Percentiles rank a stretch among this genome's conserved stretches.
phyloP scores from a whole-genome alignment of 2,797 vertebrate species.

The Carduelis carduelis region DNA sequence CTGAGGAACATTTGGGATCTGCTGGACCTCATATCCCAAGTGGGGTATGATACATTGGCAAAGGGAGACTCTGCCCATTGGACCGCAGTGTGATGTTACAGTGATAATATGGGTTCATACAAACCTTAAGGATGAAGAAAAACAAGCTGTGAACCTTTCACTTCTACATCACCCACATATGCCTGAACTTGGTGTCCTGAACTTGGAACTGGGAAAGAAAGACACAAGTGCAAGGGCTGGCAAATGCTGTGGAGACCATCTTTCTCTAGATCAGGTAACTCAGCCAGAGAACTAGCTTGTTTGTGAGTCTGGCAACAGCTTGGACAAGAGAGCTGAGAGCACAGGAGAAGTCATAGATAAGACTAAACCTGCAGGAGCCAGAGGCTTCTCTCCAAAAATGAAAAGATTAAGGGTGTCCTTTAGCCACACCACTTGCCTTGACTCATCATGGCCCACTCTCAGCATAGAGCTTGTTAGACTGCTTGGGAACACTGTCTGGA shows the following conservation, averaged over 20 bases:
- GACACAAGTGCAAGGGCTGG: not conserved
- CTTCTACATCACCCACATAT: not conserved
- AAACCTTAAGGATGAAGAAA: not conserved
- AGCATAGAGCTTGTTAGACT: constrained; percentile 28
- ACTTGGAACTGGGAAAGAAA: not conserved
- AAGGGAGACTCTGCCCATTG: not conserved
- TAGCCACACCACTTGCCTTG: not conserved
- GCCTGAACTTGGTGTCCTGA: not conserved
- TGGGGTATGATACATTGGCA: not conserved
- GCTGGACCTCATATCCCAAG: not conserved
- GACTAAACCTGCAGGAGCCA: not conserved
- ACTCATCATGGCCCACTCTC: not conserved
- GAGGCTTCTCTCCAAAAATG: not conserved
- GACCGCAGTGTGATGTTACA: not conserved
- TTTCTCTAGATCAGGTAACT: not conserved
- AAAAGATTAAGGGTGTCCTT: not conserved
- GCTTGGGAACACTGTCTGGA: constrained; percentile 23
- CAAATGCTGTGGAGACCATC: not conserved
- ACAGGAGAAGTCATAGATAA: not conserved
- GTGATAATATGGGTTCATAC: not conserved
- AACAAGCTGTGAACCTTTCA: not conserved
- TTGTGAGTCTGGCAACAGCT: not conserved
- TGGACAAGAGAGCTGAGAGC: not conserved
- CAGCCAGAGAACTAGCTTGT: not conserved
- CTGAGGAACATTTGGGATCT: not conserved